These are phyloP conservation scores for Brenthis ino DNA, from an alignment of 2,888 invertebrate species.

Conservation along the genomic window DNA sequence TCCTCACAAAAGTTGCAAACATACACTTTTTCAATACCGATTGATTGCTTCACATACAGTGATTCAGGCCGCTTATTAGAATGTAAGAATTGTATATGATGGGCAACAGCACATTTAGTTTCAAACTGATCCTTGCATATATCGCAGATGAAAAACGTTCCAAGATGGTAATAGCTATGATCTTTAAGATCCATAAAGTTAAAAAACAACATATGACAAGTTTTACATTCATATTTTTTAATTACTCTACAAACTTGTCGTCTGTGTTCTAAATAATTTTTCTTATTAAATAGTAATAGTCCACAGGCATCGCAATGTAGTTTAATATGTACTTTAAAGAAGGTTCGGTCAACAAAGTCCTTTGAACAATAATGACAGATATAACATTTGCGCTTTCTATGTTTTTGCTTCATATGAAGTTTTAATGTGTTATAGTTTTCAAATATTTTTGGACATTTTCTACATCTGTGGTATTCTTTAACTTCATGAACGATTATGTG, in stretches of 20 bases:
- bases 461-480: constrained; percentile 65
- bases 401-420: constrained; percentile 57
- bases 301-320: constrained; percentile 69
- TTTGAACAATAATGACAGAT: constrained; percentile 71
- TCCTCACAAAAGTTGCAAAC: constrained; percentile 68
- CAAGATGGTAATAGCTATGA: constrained; percentile 62
- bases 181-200: constrained; percentile 68
- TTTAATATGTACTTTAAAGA: constrained; percentile 71
- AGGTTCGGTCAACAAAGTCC: constrained; percentile 64
- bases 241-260: constrained; percentile 53
- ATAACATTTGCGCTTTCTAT: constrained; percentile 71
- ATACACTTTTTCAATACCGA: constrained; percentile 54
- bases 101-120: constrained; percentile 59
- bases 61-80: constrained; percentile 51
- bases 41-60: constrained; percentile 52
- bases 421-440: constrained; percentile 58
- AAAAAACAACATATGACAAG: constrained; percentile 55
- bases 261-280: constrained; percentile 55
- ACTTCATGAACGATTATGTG: constrained; percentile 68
- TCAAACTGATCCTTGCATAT: constrained; percentile 67
- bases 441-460: constrained; percentile 68
- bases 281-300: constrained; percentile 50
- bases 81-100: constrained; percentile 65
- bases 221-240: constrained; percentile 60
- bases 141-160: constrained; percentile 58